These are phyloP conservation scores for Myotis vivesi DNA, from an alignment of 2,797 vertebrate genomes.

Conservation along the genomic window DNA sequence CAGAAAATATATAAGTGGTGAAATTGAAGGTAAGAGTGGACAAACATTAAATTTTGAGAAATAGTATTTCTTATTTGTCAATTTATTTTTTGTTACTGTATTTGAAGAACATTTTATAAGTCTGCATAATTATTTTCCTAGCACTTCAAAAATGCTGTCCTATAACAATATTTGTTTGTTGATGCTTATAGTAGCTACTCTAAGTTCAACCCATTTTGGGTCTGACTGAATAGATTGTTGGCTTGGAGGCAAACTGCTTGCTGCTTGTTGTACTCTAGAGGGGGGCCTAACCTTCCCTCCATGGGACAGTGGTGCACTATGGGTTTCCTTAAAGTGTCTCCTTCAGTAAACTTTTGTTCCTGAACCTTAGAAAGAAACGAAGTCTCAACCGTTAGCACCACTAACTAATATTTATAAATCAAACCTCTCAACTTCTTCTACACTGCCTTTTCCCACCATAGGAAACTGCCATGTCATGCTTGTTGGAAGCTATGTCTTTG, in stretches of 20 bases:
- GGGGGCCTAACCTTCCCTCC: not conserved
- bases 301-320: not conserved
- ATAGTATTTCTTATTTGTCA: not conserved
- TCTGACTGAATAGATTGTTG: not conserved
- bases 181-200: not conserved
- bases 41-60: not conserved
- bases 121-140: not conserved
- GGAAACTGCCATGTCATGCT: not conserved
- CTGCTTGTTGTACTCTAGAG: not conserved
- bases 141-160: not conserved
- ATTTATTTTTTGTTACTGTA: not conserved
- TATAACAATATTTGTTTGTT: not conserved
- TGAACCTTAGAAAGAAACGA: not conserved
- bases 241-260: not conserved
- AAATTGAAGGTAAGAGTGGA: not conserved
- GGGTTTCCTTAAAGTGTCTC: not conserved
- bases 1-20: not conserved
- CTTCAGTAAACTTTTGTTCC: not conserved
- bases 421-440: not conserved
- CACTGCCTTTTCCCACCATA: not conserved
- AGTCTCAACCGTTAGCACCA: not conserved
- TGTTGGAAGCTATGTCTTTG: not conserved
- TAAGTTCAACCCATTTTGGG: not conserved
- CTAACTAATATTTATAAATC: not conserved
- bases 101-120: slow-evolving; percentile 17